Base-by-base conservation (phyloP, 2,888 invertebrate genomes). In the Leistus spinibarbis region DNA sequence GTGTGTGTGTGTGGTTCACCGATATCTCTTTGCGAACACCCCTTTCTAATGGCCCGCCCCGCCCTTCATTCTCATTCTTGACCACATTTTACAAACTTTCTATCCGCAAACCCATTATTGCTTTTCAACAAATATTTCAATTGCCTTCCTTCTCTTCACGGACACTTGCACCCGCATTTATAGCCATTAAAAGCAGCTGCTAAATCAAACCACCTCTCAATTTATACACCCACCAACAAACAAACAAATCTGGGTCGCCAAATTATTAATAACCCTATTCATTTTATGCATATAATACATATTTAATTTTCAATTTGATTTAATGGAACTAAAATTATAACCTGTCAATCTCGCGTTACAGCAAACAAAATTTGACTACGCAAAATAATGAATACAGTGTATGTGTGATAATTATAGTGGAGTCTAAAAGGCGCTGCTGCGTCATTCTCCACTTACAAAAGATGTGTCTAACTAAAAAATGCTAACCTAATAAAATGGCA, bases 291-390 rank as follows among this genome's bases (percentile, higher is more conserved):
- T n/a, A n/a, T n/a, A n/a, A n/a, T n/a, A n/a, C n/a, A n/a, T n/a
- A n/a, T n/a, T n/a, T n/a, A n/a, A n/a, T n/a, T n/a, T n/a, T n/a
- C n/a, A n/a, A 24, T 23, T 66, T 66, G 23, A n/a, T 9, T 68
- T 68, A 54, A 68, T 68, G 56, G 69, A 40, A 69, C 40, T 60
- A 24, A 60, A 62, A 24, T 69, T 69, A 20, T 69, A 19, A 57
- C 4, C 69, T 60, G 60, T 60, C 69, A 69, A 69, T 60, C n/a
- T n/a, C n/a, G n/a, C n/a, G 16, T 10, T 60, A 60, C 23, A 23
- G 22, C 56, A 68, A 68, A 56, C 56, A 68, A 23, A 56, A 23
- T 16, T 20, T 67, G 20, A 54, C 54, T 20, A 67, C 54, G 57
- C 56, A 17, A 13, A 68, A 56, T 20, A 54, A 13, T 22, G 24